phyloP scores from a whole-genome alignment of 2,113 vertebrate genomes.

The Phoxinus phoxinus region DNA sequence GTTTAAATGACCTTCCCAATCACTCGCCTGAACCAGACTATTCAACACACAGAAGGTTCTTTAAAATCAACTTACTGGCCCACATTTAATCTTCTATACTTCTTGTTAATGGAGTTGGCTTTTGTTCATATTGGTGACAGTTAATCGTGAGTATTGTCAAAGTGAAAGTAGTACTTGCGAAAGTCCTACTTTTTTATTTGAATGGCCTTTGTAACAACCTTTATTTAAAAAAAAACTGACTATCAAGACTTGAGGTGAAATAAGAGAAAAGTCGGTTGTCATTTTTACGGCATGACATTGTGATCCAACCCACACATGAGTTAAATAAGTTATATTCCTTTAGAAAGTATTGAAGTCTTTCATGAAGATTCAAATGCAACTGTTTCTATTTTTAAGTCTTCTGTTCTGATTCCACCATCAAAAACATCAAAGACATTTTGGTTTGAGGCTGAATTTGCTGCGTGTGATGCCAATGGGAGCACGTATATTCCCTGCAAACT shows the following conservation, averaged over 20 bases:
- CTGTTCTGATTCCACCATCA: constrained; percentile 41
- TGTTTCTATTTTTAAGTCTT: constrained; percentile 43
- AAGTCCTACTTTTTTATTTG: neutral
- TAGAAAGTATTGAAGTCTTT: constrained; percentile 39
- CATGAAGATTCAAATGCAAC: constrained; percentile 7
- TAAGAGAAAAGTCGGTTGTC: neutral
- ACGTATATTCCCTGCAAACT: neutral
- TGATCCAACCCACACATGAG: constrained; percentile 6
- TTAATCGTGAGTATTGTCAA: neutral
- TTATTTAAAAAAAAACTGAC: neutral
- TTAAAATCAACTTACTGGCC: constrained; percentile 58
- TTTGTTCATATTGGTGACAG: constrained; percentile 16
- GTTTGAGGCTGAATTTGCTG: constrained; percentile 27
- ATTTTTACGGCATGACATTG: constrained; percentile 15
- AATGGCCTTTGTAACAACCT: neutral
- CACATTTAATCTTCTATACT: constrained; percentile 51
- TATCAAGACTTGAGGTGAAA: neutral
- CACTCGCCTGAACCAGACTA: constrained; percentile 49
- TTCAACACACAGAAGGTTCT: constrained; percentile 56
- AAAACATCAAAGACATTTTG: constrained; percentile 45
- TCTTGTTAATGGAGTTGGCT: constrained; percentile 27
- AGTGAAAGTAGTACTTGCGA: neutral
- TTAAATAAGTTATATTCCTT: constrained; percentile 30
- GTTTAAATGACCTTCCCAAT: constrained; percentile 61
- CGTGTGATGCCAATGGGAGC: constrained; percentile 40